A percentile compares a stretch with the other conserved stretches of the same genome.
Conservation (phyloP, 64 coral and sea anemone genomes). For the Montipora cactus region DNA sequence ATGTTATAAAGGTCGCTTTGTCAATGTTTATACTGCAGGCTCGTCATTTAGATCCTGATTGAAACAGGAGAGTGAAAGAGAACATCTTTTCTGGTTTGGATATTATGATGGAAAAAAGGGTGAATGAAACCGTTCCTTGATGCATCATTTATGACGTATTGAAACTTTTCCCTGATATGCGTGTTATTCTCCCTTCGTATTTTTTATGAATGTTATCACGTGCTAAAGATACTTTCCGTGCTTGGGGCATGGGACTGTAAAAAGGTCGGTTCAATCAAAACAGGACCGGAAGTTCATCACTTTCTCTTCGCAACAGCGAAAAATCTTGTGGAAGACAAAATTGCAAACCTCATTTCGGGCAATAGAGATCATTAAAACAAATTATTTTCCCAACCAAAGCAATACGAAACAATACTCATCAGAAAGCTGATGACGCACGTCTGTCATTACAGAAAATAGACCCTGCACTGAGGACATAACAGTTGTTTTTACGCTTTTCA, state of each 20-base stretch:
- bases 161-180: not conserved
- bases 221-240: conserved; percentile 14
- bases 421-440: not conserved
- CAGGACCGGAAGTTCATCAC: not conserved
- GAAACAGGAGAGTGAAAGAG: not conserved
- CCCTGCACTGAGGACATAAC: too few relatives aligned
- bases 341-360: not conserved
- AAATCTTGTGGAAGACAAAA: not conserved
- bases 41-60: not conserved
- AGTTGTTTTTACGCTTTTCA: too few relatives aligned
- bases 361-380: not conserved
- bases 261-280: not conserved
- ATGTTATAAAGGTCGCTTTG: conserved; percentile 34
- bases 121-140: not conserved
- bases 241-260: not conserved
- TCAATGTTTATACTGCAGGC: not conserved
- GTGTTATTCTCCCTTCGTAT: not conserved
- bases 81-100: not conserved
- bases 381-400: conserved; percentile 38
- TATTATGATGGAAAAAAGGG: too few relatives aligned
- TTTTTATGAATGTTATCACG: conserved; percentile 22
- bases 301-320: too few relatives aligned
- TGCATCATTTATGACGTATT: not conserved
- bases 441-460: not conserved
- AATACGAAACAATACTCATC: not conserved